phyloP scores from a whole-genome alignment of 2,888 invertebrate species.

The Troilus luridus region DNA sequence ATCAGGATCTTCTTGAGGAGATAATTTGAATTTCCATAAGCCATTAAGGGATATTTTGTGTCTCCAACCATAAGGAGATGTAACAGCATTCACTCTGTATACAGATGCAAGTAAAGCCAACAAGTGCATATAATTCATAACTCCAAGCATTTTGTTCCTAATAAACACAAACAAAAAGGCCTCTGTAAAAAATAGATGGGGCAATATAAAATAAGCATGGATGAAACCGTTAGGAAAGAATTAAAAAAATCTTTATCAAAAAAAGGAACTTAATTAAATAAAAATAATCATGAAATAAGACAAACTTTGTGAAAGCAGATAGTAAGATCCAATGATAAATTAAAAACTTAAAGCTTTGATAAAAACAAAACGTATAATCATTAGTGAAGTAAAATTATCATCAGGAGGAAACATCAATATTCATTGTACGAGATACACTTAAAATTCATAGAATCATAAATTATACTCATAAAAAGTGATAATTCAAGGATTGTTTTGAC shows the following conservation, averaged over 20 bases:
- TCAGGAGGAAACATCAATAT: background rate
- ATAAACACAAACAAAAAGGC: background rate
- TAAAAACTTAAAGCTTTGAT: background rate
- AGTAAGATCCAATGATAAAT: background rate
- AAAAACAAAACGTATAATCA: background rate
- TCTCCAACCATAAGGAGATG: constrained; percentile 59
- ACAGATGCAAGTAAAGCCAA: background rate
- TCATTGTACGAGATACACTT: background rate
- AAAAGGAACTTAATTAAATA: background rate
- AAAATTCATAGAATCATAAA: background rate
- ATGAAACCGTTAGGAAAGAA: background rate
- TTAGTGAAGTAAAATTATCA: background rate
- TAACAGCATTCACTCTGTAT: constrained; percentile 1
- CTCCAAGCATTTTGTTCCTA: background rate
- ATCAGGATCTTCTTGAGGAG: constrained; percentile 62
- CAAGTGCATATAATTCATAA: background rate
- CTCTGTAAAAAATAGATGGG: background rate
- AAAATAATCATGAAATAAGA: background rate
- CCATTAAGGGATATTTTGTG: constrained; percentile 66
- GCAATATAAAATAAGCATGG: background rate
- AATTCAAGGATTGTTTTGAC: background rate
- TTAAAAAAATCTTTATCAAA: background rate
- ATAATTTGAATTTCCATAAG: constrained; percentile 66
- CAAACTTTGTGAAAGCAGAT: background rate
- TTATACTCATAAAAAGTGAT: background rate